These are phyloP conservation scores for Mya arenaria DNA, from an alignment of 1,140 invertebrate species.

Conservation along the genomic window DNA sequence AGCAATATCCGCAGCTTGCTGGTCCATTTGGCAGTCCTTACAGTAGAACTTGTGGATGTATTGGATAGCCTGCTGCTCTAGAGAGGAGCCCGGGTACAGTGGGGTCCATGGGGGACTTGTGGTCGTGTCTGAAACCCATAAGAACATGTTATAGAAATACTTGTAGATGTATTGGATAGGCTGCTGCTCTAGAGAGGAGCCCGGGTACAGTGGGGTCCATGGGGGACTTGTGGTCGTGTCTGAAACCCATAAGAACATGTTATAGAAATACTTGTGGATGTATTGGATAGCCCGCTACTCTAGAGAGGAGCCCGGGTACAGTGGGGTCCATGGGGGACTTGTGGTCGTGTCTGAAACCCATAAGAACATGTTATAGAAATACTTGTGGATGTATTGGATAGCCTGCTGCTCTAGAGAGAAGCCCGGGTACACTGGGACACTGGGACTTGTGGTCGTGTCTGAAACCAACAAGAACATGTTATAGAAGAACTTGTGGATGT, in stretches of 20 bases:
- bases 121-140: slow-evolving; percentile 68
- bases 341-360: slow-evolving; percentile 73
- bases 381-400: slow-evolving; percentile 79
- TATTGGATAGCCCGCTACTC: slow-evolving; percentile 77
- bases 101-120: slow-evolving; percentile 79
- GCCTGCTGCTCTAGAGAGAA: slow-evolving; percentile 74
- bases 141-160: slow-evolving; percentile 79
- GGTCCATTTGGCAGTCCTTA: slow-evolving; percentile 85
- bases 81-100: slow-evolving; percentile 70
- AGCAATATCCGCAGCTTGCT: slow-evolving; percentile 68
- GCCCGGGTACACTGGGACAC: slow-evolving; percentile 74
- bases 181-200: slow-evolving; percentile 72
- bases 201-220: slow-evolving; percentile 77
- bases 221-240: slow-evolving; percentile 77
- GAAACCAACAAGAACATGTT: slow-evolving; percentile 67
- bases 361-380: slow-evolving; percentile 81
- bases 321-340: slow-evolving; percentile 78
- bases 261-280: slow-evolving; percentile 80
- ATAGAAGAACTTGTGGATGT: slow-evolving; percentile 80
- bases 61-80: slow-evolving; percentile 78
- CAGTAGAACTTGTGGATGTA: slow-evolving; percentile 80
- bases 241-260: no score
- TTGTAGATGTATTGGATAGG: slow-evolving; percentile 79
- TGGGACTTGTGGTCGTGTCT: slow-evolving; percentile 77
- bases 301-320: slow-evolving; percentile 72